Base-by-base conservation (phyloP, 92 coral and sea anemone genomes). In the Meandrina meandrites region DNA sequence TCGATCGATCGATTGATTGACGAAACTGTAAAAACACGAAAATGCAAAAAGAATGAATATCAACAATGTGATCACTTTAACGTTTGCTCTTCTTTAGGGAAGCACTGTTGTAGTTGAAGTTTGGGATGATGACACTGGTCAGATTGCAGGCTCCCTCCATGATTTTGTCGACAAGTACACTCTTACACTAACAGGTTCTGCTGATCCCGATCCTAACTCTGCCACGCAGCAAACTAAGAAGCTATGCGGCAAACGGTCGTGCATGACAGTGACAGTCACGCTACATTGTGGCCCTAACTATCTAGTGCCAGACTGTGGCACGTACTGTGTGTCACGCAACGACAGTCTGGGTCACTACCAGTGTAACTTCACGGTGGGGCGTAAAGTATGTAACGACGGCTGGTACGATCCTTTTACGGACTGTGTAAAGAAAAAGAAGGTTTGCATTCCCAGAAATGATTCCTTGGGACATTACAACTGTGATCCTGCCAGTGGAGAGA, bases 51-150 rank as follows among this genome's bases (percentile, higher is more conserved):
- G n/a, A n/a, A n/a, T n/a, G n/a, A n/a, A n/a, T n/a, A n/a, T n/a
- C n/a, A n/a, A n/a, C n/a, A n/a, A n/a, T n/a, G n/a, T n/a, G n/a
- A 45, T 45, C 8, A 45, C 4, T 45, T 8, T 48, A 7, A 48
- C 53, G 53, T 42, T 48, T 76, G 7, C 8, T 79, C 8, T 53
- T 17, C 57, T 80, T 24, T 60, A 94, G 97, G 98, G 94, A 28
- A 88, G 82, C 48, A 91, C 90, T 54, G 85, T 96, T 21, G 90
- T 71, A 17, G 80, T 96, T 5, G 98, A 96, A 58, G 93, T 94
- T 18, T 96, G 98, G 98, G 98, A 96, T 90, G 93, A 94, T 68
- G 98, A 96, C 80, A 85, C 86, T 19, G 93, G 94, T 17, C 89
- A 84, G 5, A 81, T 94, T 21, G 81, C 83, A 30, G 98, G 98